Base-by-base conservation (phyloP, 2,797 vertebrate genomes). In the Neosilurus hyrtlii region DNA sequence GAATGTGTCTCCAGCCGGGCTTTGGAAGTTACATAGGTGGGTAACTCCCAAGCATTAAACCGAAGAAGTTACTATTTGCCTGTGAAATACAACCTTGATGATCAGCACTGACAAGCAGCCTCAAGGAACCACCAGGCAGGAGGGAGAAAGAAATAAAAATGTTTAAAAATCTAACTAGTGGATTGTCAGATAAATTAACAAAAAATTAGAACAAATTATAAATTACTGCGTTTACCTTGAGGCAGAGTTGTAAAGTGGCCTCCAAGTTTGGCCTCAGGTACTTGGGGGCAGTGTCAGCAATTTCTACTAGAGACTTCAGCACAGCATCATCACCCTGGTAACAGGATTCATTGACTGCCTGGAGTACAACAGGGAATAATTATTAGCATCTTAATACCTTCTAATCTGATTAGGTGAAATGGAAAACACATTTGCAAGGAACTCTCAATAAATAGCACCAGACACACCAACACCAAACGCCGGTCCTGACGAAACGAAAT, bases 221-320 rank as follows among this genome's bases (percentile, higher is more conserved):
- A 57, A 8, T 26, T 1, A 14, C 67, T 4, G 16, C 30, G 16
- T 90, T 90, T 92, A 97, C 98, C 96, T 97, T 99, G 37, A 99
- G 93, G 87, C 97, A 97, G 87, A 99, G 93, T 86, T 98, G 97
- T 88, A 99, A 94, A 0, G 97, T 98, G 68, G 97, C 92, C 93
- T 99, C 98, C 91, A 99, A 93, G 89, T 98, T 95, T 73, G 97
- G 97, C 79, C 97, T 93, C 88, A 99, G 94, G 90, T 97, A 99
- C 90, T 99, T 99, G 0, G 98, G 98, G 26, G 97, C 97, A 0
- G 97, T 97, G 93, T 99, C 98, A 18, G 98, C 97, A 62, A 99
- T 98, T 90, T 99, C 98, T 90, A 99, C 97, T 37, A 99, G 93
- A 62, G 98, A 98, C 91, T 99, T 99, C 80, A 99, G 94, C 89